These are phyloP conservation scores for Otocyon megalotis DNA, from an alignment of 2,113 vertebrate species.

Conservation along the genomic window DNA sequence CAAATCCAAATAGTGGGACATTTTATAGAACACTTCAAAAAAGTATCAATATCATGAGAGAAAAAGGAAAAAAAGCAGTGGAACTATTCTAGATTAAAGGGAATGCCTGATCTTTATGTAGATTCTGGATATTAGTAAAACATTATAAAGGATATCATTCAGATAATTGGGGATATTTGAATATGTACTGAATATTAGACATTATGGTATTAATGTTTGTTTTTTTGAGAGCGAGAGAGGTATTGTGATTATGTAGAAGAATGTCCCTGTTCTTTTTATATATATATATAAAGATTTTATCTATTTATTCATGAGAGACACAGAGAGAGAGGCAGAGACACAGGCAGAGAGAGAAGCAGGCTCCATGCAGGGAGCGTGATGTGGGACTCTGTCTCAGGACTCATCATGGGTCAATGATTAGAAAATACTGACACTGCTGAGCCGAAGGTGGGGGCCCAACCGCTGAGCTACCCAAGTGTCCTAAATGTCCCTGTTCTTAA, in stretches of 20 bases:
- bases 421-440: too few species aligned
- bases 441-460: too few species aligned
- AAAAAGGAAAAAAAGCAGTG: not conserved
- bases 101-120: constrained; percentile 30
- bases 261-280: not conserved
- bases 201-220: not conserved
- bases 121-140: not conserved
- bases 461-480: too few species aligned
- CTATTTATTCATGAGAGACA: too few species aligned
- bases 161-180: constrained; percentile 10
- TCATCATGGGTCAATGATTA: too few species aligned
- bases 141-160: not conserved
- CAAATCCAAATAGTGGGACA: not conserved
- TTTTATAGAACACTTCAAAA: constrained; percentile 6
- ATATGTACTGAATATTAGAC: not conserved
- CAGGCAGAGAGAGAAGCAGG: too few species aligned
- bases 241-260: not conserved
- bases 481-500: constrained; percentile 16
- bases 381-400: too few species aligned
- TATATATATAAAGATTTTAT: too few species aligned
- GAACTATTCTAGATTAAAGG: not conserved
- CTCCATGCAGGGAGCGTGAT: too few species aligned
- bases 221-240: not conserved
- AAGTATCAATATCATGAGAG: not conserved
- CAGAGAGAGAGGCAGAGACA: too few species aligned